Percentiles rank a stretch among this genome's conserved stretches.
These are phyloP conservation scores for Dendrocincla tyrannina DNA, from an alignment of 2,797 vertebrate genomes.

Conservation along the genomic window DNA sequence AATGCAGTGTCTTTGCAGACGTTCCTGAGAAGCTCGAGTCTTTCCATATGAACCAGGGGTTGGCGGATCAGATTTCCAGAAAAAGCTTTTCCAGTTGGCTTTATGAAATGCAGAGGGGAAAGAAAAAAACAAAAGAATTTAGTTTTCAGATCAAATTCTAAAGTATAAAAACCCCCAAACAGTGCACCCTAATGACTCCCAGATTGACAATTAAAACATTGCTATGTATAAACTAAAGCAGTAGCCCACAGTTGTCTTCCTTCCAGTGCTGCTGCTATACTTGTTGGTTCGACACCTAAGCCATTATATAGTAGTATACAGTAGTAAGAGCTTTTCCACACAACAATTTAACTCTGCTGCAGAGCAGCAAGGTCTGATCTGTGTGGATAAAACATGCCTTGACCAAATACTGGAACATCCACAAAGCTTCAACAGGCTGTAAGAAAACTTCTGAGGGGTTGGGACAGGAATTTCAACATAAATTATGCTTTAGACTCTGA, in stretches of 20 bases:
- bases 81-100: constrained; percentile 72
- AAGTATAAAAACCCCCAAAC: not conserved
- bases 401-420: not conserved
- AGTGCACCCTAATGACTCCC: not conserved
- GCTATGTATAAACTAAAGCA: not conserved
- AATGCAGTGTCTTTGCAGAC: constrained; percentile 86
- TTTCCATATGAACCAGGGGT: constrained; percentile 77
- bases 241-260: not conserved
- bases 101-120: not conserved
- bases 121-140: not conserved
- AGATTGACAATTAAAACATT: not conserved
- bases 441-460: not conserved
- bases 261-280: not conserved
- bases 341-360: not conserved
- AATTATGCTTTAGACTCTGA: not conserved
- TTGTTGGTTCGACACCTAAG: not conserved
- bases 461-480: not conserved
- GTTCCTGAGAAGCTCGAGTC: constrained; percentile 82
- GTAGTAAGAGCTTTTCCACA: not conserved
- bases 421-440: not conserved
- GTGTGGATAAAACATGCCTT: not conserved
- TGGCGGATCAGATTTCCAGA: constrained; percentile 56
- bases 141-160: not conserved
- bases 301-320: not conserved
- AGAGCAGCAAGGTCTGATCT: not conserved